Base-by-base conservation (phyloP, 2,113 vertebrate genomes). In the Microcebus jonahi region DNA sequence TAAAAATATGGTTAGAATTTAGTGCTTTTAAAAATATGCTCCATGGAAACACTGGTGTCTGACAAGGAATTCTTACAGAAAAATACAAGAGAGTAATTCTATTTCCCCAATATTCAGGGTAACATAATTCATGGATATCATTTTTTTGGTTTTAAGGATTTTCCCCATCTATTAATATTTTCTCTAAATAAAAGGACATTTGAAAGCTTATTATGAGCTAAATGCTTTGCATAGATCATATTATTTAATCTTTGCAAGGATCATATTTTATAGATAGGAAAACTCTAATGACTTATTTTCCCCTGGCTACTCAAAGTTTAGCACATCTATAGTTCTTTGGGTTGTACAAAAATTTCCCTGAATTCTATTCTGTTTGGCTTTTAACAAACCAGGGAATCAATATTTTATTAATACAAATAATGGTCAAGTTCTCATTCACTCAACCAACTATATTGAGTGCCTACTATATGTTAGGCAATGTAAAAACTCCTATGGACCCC, bases 181-280 rank as follows among this genome's bases (percentile, higher is more conserved):
- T 87, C 57, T 63, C 36, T 85, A 45, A 48, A 53, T 82, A 80
- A 67, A 85, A 90, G 27, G 81, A 81, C 25, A 45, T 76, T 76
- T 92, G 75, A 96, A 59, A 89, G 10, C 12, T 94, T 95, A 79
- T 20, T 71, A 11, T 63, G 57, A 93, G 23, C n/a, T 88, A 88
- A 93, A n/a, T 85, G 8, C n/a, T 85, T 82, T 55, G 53, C 17
- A 97, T 36, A 39, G 23, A 90, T 91, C 27, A 84, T 68, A 42
- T 95, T 34, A 61, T 81, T 88, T 95, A 70, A 77, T 88, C 42
- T 79, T 84, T 45, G 61, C 6, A 85, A 94, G 10, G 39, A 79
- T 90, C 73, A 86, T 34, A 81, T 94, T 88, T 95, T 88, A 88
- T 4, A 85, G 57, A 42, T 27, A 61, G 57, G 90, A 91, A 97